phyloP scores from a whole-genome alignment of 2,113 vertebrate genomes.

The Scolopax mira region DNA sequence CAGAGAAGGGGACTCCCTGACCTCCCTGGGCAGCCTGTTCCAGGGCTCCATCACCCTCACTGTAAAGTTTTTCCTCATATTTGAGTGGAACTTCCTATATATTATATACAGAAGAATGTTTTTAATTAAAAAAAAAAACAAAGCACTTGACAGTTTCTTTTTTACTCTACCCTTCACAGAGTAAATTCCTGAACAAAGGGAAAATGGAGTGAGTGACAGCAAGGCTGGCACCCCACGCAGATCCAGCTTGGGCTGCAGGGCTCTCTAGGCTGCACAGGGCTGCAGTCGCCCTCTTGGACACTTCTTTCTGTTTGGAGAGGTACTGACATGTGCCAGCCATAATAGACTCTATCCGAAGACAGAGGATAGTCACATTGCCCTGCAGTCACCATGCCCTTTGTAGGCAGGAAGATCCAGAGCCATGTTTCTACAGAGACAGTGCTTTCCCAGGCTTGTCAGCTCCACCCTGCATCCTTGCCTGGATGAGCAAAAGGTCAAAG shows the following conservation, averaged over 20 bases:
- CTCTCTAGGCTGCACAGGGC: accelerated
- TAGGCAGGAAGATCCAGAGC: not conserved
- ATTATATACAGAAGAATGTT: not conserved
- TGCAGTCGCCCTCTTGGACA: not conserved
- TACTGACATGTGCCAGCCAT: not conserved
- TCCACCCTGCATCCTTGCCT: not conserved
- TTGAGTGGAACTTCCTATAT: no score
- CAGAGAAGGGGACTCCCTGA: no score
- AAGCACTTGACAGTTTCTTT: not conserved
- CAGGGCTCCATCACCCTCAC: no score
- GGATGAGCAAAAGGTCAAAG: not conserved
- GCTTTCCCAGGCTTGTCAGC: not conserved
- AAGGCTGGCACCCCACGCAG: accelerated
- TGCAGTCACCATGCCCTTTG: accelerated
- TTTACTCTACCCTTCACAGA: not conserved
- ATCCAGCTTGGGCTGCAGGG: not conserved
- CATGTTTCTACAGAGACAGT: not conserved
- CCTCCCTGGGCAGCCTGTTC: no score
- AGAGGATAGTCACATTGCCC: not conserved
- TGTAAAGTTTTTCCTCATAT: no score
- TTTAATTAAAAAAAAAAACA: not conserved
- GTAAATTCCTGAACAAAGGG: not conserved
- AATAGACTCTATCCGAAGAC: not conserved
- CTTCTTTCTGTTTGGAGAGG: not conserved
- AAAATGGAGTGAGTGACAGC: accelerated